phyloP scores from a whole-genome alignment of 2,797 vertebrate genomes.

The Anas acuta region DNA sequence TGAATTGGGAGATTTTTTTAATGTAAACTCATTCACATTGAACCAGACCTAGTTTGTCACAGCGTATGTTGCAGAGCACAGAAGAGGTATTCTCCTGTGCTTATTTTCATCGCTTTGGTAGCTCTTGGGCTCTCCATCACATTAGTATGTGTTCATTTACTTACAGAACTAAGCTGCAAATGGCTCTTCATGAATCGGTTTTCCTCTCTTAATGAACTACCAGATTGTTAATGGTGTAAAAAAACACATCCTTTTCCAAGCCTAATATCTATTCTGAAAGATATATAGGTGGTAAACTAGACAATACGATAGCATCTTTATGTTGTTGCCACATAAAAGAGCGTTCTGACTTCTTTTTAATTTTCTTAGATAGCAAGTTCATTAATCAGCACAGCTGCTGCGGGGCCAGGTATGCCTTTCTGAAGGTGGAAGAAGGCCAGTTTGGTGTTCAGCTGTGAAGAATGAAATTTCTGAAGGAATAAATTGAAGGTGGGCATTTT shows the following conservation, averaged over 20 bases:
- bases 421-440: not conserved
- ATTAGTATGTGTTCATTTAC: not conserved
- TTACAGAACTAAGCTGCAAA: not conserved
- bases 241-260: not conserved
- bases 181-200: not conserved
- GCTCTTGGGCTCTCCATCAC: not conserved
- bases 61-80: not conserved
- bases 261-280: not conserved
- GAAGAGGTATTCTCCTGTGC: not conserved
- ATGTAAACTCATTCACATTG: not conserved
- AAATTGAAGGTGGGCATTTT: not conserved
- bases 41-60: not conserved
- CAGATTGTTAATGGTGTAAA: not conserved
- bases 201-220: not conserved
- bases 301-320: not conserved
- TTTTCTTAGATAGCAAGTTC: not conserved
- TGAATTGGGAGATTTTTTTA: not conserved
- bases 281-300: not conserved
- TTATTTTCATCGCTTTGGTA: not conserved
- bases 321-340: not conserved
- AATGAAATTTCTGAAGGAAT: not conserved
- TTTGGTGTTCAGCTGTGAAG: not conserved
- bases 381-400: not conserved
- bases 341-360: not conserved
- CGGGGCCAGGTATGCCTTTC: not conserved